Base-by-base conservation (phyloP, 2,797 vertebrate species). In the Microctenopoma lineatum region DNA sequence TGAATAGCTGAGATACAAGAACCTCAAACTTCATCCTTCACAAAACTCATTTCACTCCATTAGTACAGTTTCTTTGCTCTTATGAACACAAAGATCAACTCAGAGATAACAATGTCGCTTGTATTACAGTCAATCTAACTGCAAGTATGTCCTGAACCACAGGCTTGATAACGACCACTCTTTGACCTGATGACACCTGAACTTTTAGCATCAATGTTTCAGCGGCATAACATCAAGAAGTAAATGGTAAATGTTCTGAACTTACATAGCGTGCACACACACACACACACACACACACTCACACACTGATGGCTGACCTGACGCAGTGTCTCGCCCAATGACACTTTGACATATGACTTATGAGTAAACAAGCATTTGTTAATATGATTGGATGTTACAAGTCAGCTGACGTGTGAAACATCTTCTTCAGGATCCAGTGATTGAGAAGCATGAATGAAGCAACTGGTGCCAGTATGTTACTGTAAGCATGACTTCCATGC, bases 1-100 rank as follows among this genome's bases (percentile, higher is more conserved):
- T 58, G 63, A 79, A 77, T 65, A 75, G 42, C 56, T 70, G 63
- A 70, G 34, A 70, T 52, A 71, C 57, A 54, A 66, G 52, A 68
- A 63, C 59, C 44, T n/a, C 29, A 70, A 50, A 59, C 73, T 66
- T 68, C 7, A 46, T 65, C 44, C 38, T 9, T 38, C 41, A 36
- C 13, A 34, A 10, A 64, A 41, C 25, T 47, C 48, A 42, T 58
- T 60, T 83, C 25, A 14, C 54, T 64, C 44, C 27, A 14, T 42
- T 39, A 3, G 11, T 38, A n/a, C 15, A 5, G 39, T 57, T 2
- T 26, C 25, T 56, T 12, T 59, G 18, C 1, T 27, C 46, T 15
- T 32, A 42, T 5, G 9, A 6, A 32, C 29, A 3, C 26, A 15
- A 47, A 4, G 13, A 25, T n/a, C 7, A 41, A 39, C 21, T 59